Evolutionary conservation across 1,140 invertebrate genomes (phyloP), one percentile per base, ranked within the genome.

Genomic region (Proctacanthus coquilletti): DNA sequence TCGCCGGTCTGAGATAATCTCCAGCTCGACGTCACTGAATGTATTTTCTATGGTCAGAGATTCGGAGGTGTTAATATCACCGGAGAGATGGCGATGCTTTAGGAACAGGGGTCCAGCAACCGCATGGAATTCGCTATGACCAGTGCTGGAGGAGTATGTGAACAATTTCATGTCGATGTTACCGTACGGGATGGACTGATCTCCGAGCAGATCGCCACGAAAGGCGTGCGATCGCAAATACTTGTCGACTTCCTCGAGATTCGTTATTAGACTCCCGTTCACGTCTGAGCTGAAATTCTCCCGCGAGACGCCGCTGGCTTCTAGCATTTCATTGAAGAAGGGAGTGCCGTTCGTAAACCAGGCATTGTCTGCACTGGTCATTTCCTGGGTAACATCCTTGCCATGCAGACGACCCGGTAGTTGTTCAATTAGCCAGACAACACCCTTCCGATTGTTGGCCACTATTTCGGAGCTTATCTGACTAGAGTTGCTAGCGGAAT

Each of bases 381-480:
- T 51, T 0, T 69, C 55, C 32, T 74, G 57, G 0, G 84, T 82
- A 19, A 80, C 61, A 61, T 94, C 86, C 18, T 65, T 64, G 4
- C 66, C 63, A 21, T 70, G 64, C 10, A 73, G 67, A 4, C 70
- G 61, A 15, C 73, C 77, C 21, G 85, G 83, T 18, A 88, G 64
- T 57, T 95, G 89, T 59, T 95, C 89, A 3, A 85, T 59, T 21
- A 93, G 66, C 69, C 75, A 80, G 0, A 93, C 53, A 19, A 84
- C 51, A 14, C 66, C 76, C 43, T 70, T 66, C 13, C 57, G 49
- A 17, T 56, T 51, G 5, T 63, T 44, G 0, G 60, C 55, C 5
- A 72, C 68, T 14, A 62, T 61, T 42, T 78, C 78, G 0, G 39
- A 42, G 18, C 49, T 46, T 10, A n/a, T 23, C 13, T 11, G 18